These are phyloP conservation scores for Uloborus diversus DNA, from an alignment of 1,140 invertebrate genomes.

Conservation along the genomic window DNA sequence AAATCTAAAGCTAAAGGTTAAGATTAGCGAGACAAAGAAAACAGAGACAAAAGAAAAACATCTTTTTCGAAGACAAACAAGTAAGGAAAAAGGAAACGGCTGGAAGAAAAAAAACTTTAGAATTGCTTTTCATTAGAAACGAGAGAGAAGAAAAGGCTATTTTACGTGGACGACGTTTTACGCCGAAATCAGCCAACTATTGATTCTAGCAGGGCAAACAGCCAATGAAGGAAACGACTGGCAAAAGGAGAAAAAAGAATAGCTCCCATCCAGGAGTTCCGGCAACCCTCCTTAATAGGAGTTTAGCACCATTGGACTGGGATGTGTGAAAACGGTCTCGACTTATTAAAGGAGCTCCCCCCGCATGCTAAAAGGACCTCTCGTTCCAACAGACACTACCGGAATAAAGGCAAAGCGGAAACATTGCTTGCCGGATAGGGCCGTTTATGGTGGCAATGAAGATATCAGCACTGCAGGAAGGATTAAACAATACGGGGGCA, in stretches of 20 bases:
- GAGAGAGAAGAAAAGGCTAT: slow-evolving; percentile 32
- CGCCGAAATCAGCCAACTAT: slow-evolving; percentile 42
- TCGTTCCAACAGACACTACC: too few relatives aligned
- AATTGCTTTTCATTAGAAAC: slow-evolving; percentile 54
- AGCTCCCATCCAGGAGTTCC: neutral
- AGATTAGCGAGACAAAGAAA: slow-evolving; percentile 32
- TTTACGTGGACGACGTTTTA: slow-evolving; percentile 32
- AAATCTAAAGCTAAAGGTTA: slow-evolving; percentile 8
- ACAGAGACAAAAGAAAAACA: slow-evolving; percentile 16
- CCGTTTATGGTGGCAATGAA: too few relatives aligned
- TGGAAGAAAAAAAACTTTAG: slow-evolving; percentile 25
- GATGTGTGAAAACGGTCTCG: too few relatives aligned
- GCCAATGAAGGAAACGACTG: slow-evolving; percentile 36
- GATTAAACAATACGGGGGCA: too few relatives aligned
- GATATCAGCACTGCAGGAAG: too few relatives aligned
- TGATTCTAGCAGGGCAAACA: slow-evolving; percentile 42
- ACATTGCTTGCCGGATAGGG: too few relatives aligned
- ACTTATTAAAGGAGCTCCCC: too few relatives aligned
- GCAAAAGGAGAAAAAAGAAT: slow-evolving; percentile 37
- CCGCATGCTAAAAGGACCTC: too few relatives aligned
- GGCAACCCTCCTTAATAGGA: slow-evolving; percentile 2
- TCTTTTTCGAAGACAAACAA: slow-evolving; percentile 38
- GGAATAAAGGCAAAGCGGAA: too few relatives aligned
- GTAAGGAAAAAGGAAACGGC: slow-evolving; percentile 4
- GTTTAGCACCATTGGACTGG: slow-evolving; percentile 33